phyloP scores from a whole-genome alignment of 1,140 invertebrate genomes.

The Gonioctena quinquepunctata region DNA sequence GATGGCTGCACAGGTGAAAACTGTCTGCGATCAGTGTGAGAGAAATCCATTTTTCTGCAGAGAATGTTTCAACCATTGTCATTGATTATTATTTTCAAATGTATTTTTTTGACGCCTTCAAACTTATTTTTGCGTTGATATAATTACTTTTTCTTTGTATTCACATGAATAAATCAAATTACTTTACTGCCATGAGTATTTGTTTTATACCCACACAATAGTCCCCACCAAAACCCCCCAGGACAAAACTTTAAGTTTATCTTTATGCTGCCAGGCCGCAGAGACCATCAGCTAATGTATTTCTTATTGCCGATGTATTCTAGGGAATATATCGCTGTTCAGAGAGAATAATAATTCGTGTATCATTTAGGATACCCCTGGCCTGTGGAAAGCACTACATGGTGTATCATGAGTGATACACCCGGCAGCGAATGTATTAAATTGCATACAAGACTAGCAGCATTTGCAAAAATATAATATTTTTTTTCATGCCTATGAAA shows the following conservation, averaged over 20 bases:
- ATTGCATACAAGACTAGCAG: too few relatives aligned
- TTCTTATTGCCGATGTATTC: neutral
- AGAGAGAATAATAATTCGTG: neutral
- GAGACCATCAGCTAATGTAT: neutral
- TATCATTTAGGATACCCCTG: neutral
- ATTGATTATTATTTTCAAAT: neutral
- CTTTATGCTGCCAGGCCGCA: neutral
- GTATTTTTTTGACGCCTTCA: neutral
- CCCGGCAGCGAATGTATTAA: neutral
- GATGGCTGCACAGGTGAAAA: slow-evolving; percentile 9
- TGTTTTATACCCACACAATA: neutral
- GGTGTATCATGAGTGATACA: slow-evolving; percentile 8
- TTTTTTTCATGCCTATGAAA: too few relatives aligned
- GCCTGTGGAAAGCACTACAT: neutral
- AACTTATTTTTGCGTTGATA: neutral
- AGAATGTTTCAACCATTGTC: slow-evolving; percentile 7
- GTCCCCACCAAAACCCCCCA: neutral
- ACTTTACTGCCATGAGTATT: neutral
- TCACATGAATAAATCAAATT: neutral
- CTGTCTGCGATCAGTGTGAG: slow-evolving; percentile 8
- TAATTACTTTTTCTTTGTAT: neutral
- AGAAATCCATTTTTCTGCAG: slow-evolving; percentile 14
- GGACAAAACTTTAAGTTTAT: neutral
- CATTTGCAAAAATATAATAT: too few relatives aligned
- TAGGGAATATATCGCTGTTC: neutral